A percentile compares a stretch with the other conserved stretches of the same genome.
phyloP scores from a whole-genome alignment of 2,888 invertebrate species.

The Drosophila meridiana region DNA sequence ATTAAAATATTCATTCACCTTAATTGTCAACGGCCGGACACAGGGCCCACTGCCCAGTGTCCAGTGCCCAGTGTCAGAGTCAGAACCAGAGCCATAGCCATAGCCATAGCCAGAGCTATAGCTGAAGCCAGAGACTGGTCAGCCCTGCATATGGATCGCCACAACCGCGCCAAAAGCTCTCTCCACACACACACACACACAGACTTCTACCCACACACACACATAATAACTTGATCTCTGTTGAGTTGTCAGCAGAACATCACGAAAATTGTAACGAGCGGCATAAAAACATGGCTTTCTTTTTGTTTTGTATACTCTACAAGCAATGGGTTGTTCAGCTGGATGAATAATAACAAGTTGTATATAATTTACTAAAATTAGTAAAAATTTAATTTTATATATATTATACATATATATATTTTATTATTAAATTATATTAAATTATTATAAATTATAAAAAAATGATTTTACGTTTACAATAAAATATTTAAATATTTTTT shows the following conservation, averaged over 20 bases:
- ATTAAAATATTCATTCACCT: slow-evolving; percentile 80
- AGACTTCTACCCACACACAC: slow-evolving; percentile 34
- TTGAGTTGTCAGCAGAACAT: slow-evolving; percentile 81
- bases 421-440: too few relatives aligned
- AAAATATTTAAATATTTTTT: too few relatives aligned
- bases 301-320: slow-evolving; percentile 19
- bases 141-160: slow-evolving; percentile 45
- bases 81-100: slow-evolving; percentile 10
- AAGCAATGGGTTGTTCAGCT: not conserved
- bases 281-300: slow-evolving; percentile 41
- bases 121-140: slow-evolving; percentile 28
- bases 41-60: slow-evolving; percentile 3
- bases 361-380: too few relatives aligned
- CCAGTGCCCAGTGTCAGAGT: slow-evolving; percentile 1
- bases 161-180: slow-evolving; percentile 67
- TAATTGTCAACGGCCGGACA: slow-evolving; percentile 74
- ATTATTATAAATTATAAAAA: too few relatives aligned
- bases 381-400: too few relatives aligned
- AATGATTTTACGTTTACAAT: too few relatives aligned
- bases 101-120: slow-evolving; percentile 14
- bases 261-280: slow-evolving; percentile 78
- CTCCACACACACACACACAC: slow-evolving; percentile 25
- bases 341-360: not conserved
- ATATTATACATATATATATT: not conserved
- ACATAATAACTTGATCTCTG: slow-evolving; percentile 79